Conservation (phyloP, 2,888 invertebrate species). For the Suillia variegata region DNA sequence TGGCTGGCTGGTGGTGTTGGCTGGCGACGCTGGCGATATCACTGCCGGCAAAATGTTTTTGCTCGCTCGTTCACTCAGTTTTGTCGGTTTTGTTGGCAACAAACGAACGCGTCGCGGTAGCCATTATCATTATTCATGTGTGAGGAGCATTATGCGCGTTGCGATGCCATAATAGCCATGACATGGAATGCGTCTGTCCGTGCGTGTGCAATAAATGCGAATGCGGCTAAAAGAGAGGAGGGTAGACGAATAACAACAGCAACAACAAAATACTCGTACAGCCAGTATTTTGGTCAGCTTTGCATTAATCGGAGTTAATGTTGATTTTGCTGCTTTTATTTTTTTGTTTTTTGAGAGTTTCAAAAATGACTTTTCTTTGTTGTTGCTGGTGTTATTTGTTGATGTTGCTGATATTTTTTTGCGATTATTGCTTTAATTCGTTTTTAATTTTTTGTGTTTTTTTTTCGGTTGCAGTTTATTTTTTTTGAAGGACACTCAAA, state of each 20-base stretch:
- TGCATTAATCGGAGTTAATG: not conserved
- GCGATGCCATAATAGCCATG: slow-evolving; percentile 18
- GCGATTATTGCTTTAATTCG: not conserved
- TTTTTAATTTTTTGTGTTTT: not conserved
- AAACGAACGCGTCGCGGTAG: not conserved
- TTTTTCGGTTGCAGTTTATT: not conserved
- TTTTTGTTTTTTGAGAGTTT: not conserved
- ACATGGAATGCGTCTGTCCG: slow-evolving; percentile 14
- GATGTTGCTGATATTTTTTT: too few species aligned
- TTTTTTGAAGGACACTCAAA: not conserved
- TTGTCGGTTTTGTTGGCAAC: too few species aligned
- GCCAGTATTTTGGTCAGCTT: slow-evolving; percentile 1
- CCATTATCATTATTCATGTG: not conserved
- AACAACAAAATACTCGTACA: too few species aligned
- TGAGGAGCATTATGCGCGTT: not conserved
- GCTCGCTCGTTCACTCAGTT: too few species aligned
- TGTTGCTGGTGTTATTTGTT: too few species aligned
- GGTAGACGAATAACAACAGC: too few species aligned
- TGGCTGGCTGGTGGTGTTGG: too few species aligned
- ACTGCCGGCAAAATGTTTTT: too few species aligned
- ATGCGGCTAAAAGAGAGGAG: not conserved
- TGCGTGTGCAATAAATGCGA: not conserved
- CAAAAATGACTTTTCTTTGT: too few species aligned
- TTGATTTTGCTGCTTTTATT: not conserved
- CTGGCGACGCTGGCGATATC: too few species aligned